Percentiles rank a stretch among this genome's conserved stretches.
Evolutionary conservation across 2,888 invertebrate species (phyloP).

Genomic region (Clanis bilineata): DNA sequence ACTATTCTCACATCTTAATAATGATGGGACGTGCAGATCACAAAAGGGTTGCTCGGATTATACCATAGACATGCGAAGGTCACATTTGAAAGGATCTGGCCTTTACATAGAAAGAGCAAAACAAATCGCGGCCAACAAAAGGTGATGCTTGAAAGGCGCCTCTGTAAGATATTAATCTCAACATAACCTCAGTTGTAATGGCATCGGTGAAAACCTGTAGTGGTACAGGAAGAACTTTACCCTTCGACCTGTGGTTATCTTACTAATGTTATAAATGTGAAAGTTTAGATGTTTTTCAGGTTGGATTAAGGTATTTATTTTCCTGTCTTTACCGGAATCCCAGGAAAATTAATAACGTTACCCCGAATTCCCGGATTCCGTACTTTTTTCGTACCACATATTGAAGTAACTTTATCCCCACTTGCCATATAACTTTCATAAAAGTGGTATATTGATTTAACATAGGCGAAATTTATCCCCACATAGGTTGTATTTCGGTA

Average conservation of each 20-base stretch:
- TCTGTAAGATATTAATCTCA: conserved; percentile 5
- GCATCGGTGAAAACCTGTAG: neutral
- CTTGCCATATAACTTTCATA: no score
- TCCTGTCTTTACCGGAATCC: no score
- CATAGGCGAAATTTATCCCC: no score
- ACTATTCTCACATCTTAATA: neutral
- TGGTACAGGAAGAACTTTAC: neutral
- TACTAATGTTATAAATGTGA: no score
- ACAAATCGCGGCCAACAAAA: conserved; percentile 2
- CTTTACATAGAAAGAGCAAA: conserved; percentile 2
- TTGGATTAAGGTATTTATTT: no score
- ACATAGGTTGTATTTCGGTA: no score
- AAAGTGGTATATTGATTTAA: no score
- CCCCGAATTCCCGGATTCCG: no score
- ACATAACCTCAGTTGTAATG: neutral
- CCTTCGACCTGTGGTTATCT: neutral
- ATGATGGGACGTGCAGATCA: neutral
- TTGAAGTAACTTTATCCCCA: no score
- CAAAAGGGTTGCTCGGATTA: neutral
- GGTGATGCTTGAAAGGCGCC: conserved; percentile 12
- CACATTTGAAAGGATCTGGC: conserved; percentile 4
- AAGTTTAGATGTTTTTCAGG: no score
- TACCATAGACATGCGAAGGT: neutral
- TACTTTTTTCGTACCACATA: no score
- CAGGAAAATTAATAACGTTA: no score